phyloP scores from a whole-genome alignment of 2,113 vertebrate genomes.

The Perccottus glenii region DNA sequence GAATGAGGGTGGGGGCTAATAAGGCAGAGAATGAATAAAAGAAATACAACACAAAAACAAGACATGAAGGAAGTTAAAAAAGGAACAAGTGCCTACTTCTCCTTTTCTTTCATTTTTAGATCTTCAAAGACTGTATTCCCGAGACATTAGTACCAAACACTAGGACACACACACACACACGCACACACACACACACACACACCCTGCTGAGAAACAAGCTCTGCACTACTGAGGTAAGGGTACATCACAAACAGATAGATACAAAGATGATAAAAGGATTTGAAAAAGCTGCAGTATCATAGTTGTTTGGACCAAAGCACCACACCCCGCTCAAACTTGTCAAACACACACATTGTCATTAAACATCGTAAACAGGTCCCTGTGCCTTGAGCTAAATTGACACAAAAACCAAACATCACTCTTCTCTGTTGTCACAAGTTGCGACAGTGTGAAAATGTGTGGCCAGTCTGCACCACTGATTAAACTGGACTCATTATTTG shows the following conservation, averaged over 20 bases:
- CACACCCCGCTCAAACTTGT: background rate
- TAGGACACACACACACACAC: conserved; percentile 24
- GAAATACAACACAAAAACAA: conserved; percentile 40
- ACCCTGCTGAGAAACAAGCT: conserved; percentile 50
- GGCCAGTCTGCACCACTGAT: background rate
- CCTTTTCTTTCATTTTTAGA: conserved; percentile 43
- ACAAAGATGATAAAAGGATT: conserved; percentile 36
- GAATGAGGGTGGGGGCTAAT: conserved; percentile 23
- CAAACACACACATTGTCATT: background rate
- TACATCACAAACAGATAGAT: conserved; percentile 39
- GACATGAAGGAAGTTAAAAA: conserved; percentile 34
- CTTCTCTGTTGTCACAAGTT: too few species aligned
- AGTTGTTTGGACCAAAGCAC: background rate
- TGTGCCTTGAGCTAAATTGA: background rate
- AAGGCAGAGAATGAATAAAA: conserved; percentile 51
- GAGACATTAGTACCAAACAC: conserved; percentile 54
- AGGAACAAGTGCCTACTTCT: conserved; percentile 19
- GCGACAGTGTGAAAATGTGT: conserved; percentile 12
- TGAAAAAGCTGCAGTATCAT: conserved; percentile 31
- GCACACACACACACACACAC: conserved; percentile 16
- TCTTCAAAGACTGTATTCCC: conserved; percentile 67
- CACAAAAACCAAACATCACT: background rate
- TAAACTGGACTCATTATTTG: conserved; percentile 54
- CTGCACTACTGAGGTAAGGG: conserved; percentile 54
- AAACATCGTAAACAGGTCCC: background rate